Conservation (phyloP, 2,888 invertebrate genomes). For the Trichogramma dendrolimi region DNA sequence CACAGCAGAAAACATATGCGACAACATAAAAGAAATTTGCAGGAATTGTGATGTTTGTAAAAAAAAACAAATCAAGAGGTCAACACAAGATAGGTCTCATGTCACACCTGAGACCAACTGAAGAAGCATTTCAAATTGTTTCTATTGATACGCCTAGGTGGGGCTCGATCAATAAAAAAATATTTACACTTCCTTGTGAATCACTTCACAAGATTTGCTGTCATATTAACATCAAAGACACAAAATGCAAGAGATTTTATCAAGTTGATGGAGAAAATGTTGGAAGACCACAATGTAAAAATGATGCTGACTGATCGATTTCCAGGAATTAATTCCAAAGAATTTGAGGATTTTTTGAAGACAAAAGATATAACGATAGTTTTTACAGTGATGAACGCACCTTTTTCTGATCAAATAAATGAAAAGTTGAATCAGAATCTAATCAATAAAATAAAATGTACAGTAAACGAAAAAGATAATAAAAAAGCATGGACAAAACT, state of each 20-base stretch:
- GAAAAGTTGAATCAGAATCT: conserved; percentile 27
- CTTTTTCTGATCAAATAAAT: conserved; percentile 29
- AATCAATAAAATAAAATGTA: conserved; percentile 19
- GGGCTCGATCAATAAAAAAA: conserved; percentile 17
- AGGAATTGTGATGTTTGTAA: conserved; percentile 13
- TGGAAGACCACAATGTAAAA: conserved; percentile 7
- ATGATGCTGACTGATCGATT: too few relatives aligned
- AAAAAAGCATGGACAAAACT: conserved; percentile 15
- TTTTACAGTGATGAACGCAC: conserved; percentile 11
- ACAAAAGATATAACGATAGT: conserved; percentile 7
- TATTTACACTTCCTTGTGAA: conserved; percentile 18
- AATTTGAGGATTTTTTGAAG: conserved; percentile 5
- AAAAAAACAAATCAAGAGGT: conserved; percentile 15
- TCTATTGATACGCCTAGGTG: conserved; percentile 17
- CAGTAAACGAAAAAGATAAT: conserved; percentile 13
- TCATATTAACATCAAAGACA: conserved; percentile 17
- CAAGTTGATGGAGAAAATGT: conserved; percentile 3
- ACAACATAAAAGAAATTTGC: conserved; percentile 10
- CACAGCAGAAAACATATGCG: conserved; percentile 13
- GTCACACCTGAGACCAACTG: conserved; percentile 13
- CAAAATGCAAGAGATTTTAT: conserved; percentile 17
- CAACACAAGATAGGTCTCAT: conserved; percentile 14
- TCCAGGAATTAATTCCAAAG: too few relatives aligned
- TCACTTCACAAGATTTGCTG: conserved; percentile 14
- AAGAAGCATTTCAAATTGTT: conserved; percentile 16